Conservation (phyloP, 2,797 vertebrate genomes). For the Eulemur mongoz region DNA sequence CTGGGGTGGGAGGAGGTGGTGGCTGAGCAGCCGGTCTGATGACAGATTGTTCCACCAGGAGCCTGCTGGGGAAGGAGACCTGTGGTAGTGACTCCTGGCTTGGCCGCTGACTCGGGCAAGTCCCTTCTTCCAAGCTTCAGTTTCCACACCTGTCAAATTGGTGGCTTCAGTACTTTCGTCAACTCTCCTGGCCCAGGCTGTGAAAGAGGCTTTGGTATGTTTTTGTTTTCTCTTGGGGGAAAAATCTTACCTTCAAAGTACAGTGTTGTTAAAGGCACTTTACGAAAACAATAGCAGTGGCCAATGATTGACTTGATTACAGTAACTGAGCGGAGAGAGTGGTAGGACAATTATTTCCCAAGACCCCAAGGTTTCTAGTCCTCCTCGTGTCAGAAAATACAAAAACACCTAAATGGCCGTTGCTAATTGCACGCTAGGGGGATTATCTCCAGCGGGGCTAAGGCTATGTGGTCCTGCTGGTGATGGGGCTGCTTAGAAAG, state of each 20-base stretch:
- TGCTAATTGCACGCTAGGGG: background rate
- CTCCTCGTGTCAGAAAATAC: background rate
- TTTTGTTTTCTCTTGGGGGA: background rate
- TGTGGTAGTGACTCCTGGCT: background rate
- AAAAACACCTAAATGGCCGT: background rate
- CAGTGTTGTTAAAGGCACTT: background rate
- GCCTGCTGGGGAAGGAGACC: background rate
- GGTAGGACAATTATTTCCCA: background rate
- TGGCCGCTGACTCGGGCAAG: background rate
- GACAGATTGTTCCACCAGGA: background rate
- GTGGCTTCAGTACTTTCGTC: background rate
- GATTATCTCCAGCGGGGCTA: background rate
- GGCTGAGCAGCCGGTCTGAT: background rate
- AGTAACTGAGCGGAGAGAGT: background rate
- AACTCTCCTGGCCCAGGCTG: background rate
- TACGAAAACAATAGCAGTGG: constrained; percentile 11
- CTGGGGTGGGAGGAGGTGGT: background rate
- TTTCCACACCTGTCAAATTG: background rate
- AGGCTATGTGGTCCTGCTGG: background rate
- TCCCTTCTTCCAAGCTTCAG: background rate
- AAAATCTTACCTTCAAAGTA: constrained; percentile 52
- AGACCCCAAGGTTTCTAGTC: background rate
- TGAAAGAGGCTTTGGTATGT: background rate
- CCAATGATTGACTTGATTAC: background rate
- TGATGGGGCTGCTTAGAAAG: background rate